A percentile compares a stretch with the other conserved stretches of the same genome.
These are phyloP conservation scores for Propithecus coquereli DNA, from an alignment of 2,113 vertebrate genomes.

Conservation along the genomic window DNA sequence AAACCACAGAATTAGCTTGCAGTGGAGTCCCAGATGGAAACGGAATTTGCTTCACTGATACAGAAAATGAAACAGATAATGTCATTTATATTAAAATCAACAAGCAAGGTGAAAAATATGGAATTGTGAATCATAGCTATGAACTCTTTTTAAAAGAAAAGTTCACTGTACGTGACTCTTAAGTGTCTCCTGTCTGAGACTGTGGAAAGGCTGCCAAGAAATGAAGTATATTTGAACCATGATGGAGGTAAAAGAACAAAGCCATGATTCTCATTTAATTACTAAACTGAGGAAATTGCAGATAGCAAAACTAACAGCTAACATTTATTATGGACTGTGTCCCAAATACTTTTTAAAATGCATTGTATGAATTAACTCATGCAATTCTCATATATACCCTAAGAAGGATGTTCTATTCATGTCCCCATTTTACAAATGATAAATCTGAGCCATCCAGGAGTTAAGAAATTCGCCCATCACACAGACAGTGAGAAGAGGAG, in stretches of 20 bases:
- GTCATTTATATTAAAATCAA: background rate
- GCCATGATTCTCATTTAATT: background rate
- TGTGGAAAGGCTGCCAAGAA: background rate
- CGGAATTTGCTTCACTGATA: constrained; percentile 87
- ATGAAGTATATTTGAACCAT: constrained; percentile 1
- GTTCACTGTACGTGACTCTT: background rate
- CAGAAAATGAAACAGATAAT: constrained; percentile 43
- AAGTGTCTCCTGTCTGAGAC: background rate
- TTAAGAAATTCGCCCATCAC: background rate
- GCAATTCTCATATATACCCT: background rate
- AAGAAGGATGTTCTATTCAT: background rate
- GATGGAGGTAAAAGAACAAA: background rate
- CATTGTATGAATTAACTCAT: background rate
- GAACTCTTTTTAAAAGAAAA: background rate
- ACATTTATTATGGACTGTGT: background rate
- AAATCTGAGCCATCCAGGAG: background rate
- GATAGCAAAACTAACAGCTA: background rate
- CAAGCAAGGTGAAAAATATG: background rate
- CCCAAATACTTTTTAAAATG: background rate
- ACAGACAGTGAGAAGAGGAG: background rate
- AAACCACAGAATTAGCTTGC: constrained; percentile 70
- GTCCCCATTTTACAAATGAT: background rate
- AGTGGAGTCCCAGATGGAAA: constrained; percentile 74
- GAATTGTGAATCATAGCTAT: background rate
- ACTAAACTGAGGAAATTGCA: background rate